Evolutionary conservation across 2,797 vertebrate species (phyloP).

Genomic region (Podarcis siculus): DNA sequence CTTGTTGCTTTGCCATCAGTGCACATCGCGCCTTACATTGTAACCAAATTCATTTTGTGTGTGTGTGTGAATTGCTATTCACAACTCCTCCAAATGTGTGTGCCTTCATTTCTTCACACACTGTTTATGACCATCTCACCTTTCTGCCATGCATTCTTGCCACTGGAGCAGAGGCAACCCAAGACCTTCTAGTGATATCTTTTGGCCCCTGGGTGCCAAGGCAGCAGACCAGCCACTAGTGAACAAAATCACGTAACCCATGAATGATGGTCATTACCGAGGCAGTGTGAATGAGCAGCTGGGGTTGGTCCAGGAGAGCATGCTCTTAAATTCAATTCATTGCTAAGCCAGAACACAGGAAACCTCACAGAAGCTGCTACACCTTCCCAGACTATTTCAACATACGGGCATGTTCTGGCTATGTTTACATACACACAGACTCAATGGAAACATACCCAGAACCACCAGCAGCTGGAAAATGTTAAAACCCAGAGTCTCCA

Average conservation of each 20-base stretch:
- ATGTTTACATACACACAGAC: not conserved
- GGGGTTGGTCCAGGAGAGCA: not conserved
- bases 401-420: not conserved
- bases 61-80: not conserved
- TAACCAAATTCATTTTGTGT: not conserved
- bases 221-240: not conserved
- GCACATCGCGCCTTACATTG: too few species aligned
- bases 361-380: not conserved
- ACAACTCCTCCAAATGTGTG: not conserved
- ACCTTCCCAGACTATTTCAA: not conserved
- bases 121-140: not conserved
- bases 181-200: not conserved
- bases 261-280: not conserved
- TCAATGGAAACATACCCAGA: not conserved
- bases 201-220: not conserved
- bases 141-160: not conserved
- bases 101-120: not conserved
- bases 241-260: not conserved
- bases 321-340: not conserved
- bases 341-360: not conserved
- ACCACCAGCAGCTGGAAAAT: not conserved
- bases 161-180: not conserved
- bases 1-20: too few species aligned
- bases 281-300: not conserved
- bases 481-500: not conserved